Conservation (phyloP, 1,140 invertebrate genomes). For the Myzus persicae region DNA sequence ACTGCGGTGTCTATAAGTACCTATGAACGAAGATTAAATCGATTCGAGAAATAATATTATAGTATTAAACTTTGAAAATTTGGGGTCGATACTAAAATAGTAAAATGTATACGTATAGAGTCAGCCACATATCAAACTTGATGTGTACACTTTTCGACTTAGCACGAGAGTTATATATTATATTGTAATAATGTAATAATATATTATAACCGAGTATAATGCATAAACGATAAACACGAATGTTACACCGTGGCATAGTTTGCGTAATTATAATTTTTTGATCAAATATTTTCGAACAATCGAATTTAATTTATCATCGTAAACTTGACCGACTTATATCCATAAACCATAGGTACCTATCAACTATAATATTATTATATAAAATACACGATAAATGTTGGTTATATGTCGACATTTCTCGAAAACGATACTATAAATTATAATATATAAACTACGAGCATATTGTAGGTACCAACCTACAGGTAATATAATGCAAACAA, state of each 20-base stretch:
- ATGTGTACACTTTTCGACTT: neutral
- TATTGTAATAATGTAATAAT: neutral
- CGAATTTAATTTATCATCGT: neutral
- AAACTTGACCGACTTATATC: neutral
- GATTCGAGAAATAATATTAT: neutral
- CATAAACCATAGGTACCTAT: neutral
- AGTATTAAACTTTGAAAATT: neutral
- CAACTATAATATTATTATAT: neutral
- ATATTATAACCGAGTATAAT: neutral
- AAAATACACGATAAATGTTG: constrained; percentile 7
- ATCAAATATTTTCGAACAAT: neutral
- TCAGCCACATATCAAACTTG: neutral
- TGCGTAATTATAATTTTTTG: neutral
- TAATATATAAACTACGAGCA: neutral
- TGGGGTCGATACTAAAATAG: neutral
- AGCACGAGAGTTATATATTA: neutral
- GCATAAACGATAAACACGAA: neutral
- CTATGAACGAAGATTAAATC: neutral
- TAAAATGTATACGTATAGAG: too few relatives aligned
- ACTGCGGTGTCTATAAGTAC: neutral
- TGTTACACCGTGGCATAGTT: neutral
- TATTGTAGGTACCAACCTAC: neutral
- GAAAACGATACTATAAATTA: neutral
- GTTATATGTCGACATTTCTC: neutral
- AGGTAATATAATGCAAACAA: neutral